These are phyloP conservation scores for Drosophila tripunctata DNA, from an alignment of 2,888 invertebrate species.

Conservation along the genomic window DNA sequence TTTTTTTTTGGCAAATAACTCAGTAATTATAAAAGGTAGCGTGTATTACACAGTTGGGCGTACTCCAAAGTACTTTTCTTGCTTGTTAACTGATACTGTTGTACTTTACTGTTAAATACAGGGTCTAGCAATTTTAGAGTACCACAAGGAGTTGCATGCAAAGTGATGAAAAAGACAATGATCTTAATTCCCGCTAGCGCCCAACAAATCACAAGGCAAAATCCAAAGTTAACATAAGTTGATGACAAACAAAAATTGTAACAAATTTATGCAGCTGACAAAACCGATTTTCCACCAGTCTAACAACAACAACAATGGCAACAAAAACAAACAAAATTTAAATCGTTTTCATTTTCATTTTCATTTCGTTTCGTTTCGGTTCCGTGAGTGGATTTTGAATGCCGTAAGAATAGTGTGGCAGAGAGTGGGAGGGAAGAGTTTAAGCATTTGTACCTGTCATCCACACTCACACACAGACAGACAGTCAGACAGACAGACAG, in stretches of 20 bases:
- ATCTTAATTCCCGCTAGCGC: slow-evolving; percentile 1
- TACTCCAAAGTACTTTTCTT: too few species aligned
- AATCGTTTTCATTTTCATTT: neutral
- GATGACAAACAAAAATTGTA: slow-evolving; percentile 36
- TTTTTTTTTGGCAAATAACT: too few species aligned
- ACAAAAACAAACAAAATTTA: slow-evolving; percentile 12
- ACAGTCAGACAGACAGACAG: slow-evolving; percentile 43
- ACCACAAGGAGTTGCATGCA: neutral
- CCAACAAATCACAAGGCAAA: neutral
- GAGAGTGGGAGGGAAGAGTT: neutral
- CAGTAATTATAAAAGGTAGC: too few species aligned
- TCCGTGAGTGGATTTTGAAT: slow-evolving; percentile 29
- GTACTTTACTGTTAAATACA: too few species aligned
- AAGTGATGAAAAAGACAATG: slow-evolving; percentile 5
- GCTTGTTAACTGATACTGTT: too few species aligned
- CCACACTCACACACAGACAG: slow-evolving; percentile 42
- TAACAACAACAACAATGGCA: slow-evolving; percentile 24
- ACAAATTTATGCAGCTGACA: slow-evolving; percentile 47
- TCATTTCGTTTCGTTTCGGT: slow-evolving; percentile 24
- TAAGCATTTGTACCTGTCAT: slow-evolving; percentile 29
- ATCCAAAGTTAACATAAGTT: slow-evolving; percentile 28
- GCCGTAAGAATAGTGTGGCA: slow-evolving; percentile 20
- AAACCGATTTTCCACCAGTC: slow-evolving; percentile 26
- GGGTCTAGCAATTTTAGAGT: neutral
- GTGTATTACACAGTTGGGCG: too few species aligned